Percentiles rank a stretch among this genome's conserved stretches.
These are phyloP conservation scores for Oscheius sp. DNA, from an alignment of 2,888 invertebrate species.

Conservation along the genomic window DNA sequence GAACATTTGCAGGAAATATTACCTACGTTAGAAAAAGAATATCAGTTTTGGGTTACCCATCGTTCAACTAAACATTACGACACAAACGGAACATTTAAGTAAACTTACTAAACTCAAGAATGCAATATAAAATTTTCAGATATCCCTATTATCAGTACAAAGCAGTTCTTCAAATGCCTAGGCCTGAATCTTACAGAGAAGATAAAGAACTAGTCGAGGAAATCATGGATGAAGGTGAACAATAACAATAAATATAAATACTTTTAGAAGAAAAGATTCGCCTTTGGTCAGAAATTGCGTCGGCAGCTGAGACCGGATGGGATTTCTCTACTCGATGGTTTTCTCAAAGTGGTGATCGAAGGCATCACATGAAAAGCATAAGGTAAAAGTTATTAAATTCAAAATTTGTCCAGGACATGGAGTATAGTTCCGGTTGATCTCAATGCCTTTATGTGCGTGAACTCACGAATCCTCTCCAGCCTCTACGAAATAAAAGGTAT, in stretches of 20 bases:
- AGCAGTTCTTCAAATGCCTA: constrained; percentile 82
- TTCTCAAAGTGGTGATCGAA: constrained; percentile 72
- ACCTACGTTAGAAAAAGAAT: constrained; percentile 72
- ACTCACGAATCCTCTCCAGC: constrained; percentile 75
- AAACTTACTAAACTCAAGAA: not conserved
- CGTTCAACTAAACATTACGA: constrained; percentile 59
- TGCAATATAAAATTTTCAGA: constrained; percentile 75
- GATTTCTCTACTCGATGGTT: constrained; percentile 90
- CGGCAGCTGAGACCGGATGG: constrained; percentile 89
- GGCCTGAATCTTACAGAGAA: constrained; percentile 86
- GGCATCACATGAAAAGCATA: constrained; percentile 73
- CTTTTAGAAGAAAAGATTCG: constrained; percentile 51
- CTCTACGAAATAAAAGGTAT: constrained; percentile 74
- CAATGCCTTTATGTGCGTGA: constrained; percentile 82
- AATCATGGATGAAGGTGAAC: constrained; percentile 34
- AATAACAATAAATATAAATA: not conserved
- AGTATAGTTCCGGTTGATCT: constrained; percentile 83
- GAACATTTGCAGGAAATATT: constrained; percentile 64
- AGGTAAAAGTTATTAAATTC: constrained; percentile 70
- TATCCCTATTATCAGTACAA: constrained; percentile 79
- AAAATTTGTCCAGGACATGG: constrained; percentile 73
- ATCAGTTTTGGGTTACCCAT: constrained; percentile 84
- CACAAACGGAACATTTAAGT: constrained; percentile 39
- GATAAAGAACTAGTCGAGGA: constrained; percentile 69
- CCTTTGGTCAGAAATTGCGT: constrained; percentile 68